Evolutionary conservation across 2,797 vertebrate genomes (phyloP), one percentile per base, ranked within the genome.

Genomic region (Trematomus bernacchii): DNA sequence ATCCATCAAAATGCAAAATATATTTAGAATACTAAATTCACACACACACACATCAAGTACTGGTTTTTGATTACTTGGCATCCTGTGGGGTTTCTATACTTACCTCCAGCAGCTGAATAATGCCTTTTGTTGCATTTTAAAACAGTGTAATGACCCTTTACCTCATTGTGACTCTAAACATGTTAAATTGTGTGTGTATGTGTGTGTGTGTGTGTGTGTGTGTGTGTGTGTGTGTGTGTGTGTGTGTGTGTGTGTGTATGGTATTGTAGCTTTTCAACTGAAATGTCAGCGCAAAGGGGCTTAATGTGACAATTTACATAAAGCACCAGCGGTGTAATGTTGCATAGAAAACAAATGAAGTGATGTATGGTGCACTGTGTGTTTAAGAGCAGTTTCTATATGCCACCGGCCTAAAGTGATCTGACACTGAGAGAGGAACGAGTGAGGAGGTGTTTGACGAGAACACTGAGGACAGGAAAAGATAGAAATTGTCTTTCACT

Each of bases 141-240:
- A 83, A 67, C 53, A 47, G 77, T 48, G 61, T 76, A 86, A 87
- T 81, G 85, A 79, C 55, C 82, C 85, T 79, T 86, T 80, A 73
- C 58, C 11, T 72, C 5, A 0, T 40, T 33, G 33, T 44, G 50
- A 70, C 55, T 40, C 33, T 33, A 60, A 21, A 65, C 59, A 67
- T 18, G 64, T 58, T 43, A 54, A 70, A 65, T 46, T 4, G 8
- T 37, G 4, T 60, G 33, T 63, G 47, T 40, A 3, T 7, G 8
- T 37, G 4, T 5, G 8, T 30, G 4, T 60, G 33, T 63, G 47
- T 69, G 42, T 68, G 64, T 40, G 23, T 7, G 8, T 37, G 4
- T 60, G 33, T 63, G 47, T 69, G 42, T 68, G 64, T 40, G 27
- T 7, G 8, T 30, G 4, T 60, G 33, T 63, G 47, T 69, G 42